These are phyloP conservation scores for Hanleya hanleyi DNA, from an alignment of 2,888 invertebrate genomes.

Conservation along the genomic window DNA sequence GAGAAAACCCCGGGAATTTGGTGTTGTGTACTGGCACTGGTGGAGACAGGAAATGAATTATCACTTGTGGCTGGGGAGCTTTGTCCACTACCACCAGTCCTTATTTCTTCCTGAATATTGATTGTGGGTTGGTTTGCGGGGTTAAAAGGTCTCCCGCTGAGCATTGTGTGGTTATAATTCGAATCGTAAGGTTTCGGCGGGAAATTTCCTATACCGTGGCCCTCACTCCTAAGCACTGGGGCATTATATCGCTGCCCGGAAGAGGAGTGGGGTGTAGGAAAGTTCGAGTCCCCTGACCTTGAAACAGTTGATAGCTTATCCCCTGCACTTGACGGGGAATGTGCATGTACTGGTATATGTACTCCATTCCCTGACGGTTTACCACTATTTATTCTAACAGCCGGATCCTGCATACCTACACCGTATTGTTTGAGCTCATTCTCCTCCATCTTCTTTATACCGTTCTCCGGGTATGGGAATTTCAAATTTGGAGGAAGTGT, in stretches of 20 bases:
- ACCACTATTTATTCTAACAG: background rate
- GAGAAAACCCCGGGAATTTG: background rate
- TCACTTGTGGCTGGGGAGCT: conserved; percentile 68
- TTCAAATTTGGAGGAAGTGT: conserved; percentile 92
- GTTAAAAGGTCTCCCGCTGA: conserved; percentile 34
- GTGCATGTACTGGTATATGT: background rate
- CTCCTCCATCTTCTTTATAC: background rate
- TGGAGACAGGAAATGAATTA: conserved; percentile 29
- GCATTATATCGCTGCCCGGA: background rate
- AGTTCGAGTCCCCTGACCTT: too few species aligned
- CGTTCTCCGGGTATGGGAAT: conserved; percentile 74
- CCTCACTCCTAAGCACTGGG: background rate
- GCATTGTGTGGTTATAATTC: conserved; percentile 54
- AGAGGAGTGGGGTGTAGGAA: background rate
- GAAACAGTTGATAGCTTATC: background rate
- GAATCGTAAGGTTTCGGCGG: conserved; percentile 64
- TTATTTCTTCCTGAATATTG: conserved; percentile 57
- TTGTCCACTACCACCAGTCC: conserved; percentile 68
- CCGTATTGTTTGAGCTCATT: background rate
- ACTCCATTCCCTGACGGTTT: background rate
- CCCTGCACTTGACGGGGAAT: background rate
- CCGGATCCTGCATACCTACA: background rate
- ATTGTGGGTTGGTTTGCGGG: conserved; percentile 34
- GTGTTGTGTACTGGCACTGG: background rate
- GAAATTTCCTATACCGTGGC: conserved; percentile 42